Evolutionary conservation across 2,888 invertebrate species (phyloP), one percentile per base, ranked within the genome.

Genomic region (Tetranychus truncatus): DNA sequence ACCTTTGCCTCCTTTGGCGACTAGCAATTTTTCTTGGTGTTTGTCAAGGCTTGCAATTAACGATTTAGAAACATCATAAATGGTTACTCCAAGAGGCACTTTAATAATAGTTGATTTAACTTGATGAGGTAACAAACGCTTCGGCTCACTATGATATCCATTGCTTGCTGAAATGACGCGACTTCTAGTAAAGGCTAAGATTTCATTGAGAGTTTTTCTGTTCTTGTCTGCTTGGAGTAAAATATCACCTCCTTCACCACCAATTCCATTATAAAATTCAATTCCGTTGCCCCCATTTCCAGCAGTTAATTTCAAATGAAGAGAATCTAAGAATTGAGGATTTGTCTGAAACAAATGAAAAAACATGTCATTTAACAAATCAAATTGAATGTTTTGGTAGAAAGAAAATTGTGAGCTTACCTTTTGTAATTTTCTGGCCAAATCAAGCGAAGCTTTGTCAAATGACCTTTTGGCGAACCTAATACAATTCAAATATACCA

Each of bases 211-310:
- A 1, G 80, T 80, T 21, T 45, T 76, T 3, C 79, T 76, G 21
- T 80, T 75, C 75, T 79, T 55, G 76, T 75, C 34, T 74, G 80
- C 84, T 45, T 80, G 83, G n/a, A 91, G 86, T 80, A 88, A 87
- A 3, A 96, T 88, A 83, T 90, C 88, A 2, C 96, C 96, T 67
- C 96, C 96, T 82, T 89, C 88, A 0, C 96, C 96, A 11, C 96
- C 96, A 15, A 90, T 83, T 3, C 85, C 96, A 2, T 95, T 95
- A 83, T 88, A 92, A 81, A 55, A 55, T 2, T 89, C 89, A 24
- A 88, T 84, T 20, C 90, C 91, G 81, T 87, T 86, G 65, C 90
- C 91, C 11, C 96, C 96, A 44, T 87, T 84, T 3, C 96, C 96
- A 55, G 55, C 55, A 55, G 55, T 55, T 55, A 55, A 9, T 55